Conservation (phyloP, 92 coral and sea anemone genomes). For the Zoanthus sansibaricus region DNA sequence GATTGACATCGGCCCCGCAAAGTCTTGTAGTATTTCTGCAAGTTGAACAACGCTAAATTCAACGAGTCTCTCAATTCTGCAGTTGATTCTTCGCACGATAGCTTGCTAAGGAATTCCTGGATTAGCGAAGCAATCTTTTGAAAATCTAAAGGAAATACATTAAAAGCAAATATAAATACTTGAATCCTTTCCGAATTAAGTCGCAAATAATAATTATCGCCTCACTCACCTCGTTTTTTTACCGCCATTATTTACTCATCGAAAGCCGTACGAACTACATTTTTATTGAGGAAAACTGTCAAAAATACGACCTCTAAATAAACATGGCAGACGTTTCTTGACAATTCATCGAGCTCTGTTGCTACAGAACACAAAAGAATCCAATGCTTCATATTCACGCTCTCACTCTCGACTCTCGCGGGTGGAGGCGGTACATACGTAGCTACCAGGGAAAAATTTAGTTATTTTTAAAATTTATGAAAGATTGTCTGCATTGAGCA, state of each 20-base stretch:
- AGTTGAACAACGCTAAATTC: conserved; percentile 81
- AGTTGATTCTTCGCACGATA: conserved; percentile 83
- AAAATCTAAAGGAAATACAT: conserved; percentile 65
- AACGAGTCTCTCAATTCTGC: conserved; percentile 92
- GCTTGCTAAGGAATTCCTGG: conserved; percentile 82
- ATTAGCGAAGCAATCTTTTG: conserved; percentile 84
- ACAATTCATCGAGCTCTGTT: conserved; percentile 13
- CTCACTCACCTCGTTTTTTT: conserved; percentile 78
- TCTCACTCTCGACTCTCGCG: background rate
- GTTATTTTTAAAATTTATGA: too few relatives aligned
- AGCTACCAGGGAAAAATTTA: too few relatives aligned
- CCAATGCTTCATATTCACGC: background rate
- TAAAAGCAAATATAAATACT: background rate
- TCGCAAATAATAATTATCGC: too few relatives aligned
- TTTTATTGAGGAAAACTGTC: background rate
- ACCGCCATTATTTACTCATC: conserved; percentile 70
- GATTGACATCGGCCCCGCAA: conserved; percentile 76
- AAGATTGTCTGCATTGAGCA: too few relatives aligned
- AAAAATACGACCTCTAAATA: background rate
- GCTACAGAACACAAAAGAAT: conserved; percentile 39
- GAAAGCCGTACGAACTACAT: background rate
- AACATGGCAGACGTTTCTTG: background rate
- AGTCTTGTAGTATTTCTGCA: conserved; percentile 91
- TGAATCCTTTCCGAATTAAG: too few relatives aligned
- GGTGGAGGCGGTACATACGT: background rate